A percentile compares a stretch with the other conserved stretches of the same genome.
phyloP scores from a whole-genome alignment of 2,888 invertebrate genomes.

The Eumerus sabulonum region DNA sequence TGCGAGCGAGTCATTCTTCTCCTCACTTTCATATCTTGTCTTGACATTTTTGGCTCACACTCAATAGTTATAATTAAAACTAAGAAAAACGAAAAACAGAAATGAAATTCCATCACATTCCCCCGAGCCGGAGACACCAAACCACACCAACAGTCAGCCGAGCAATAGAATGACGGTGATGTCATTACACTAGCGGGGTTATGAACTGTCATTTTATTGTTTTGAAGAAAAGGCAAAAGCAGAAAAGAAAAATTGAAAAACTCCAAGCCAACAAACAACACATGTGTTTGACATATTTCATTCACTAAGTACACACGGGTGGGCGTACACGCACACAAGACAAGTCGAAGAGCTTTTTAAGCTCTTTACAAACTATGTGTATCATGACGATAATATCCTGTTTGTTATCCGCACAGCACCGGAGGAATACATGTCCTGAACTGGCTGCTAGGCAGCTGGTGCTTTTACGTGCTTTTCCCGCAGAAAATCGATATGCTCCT shows the following conservation, averaged over 20 bases:
- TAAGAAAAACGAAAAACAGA: too few species aligned
- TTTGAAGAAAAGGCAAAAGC: constrained; percentile 17
- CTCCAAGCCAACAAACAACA: constrained; percentile 2
- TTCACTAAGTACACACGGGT: constrained; percentile 22
- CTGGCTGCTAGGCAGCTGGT: too few species aligned
- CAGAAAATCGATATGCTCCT: constrained; percentile 58
- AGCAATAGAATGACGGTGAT: constrained; percentile 36
- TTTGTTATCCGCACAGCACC: constrained; percentile 15
- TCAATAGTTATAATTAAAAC: constrained; percentile 46
- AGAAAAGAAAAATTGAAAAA: neutral
- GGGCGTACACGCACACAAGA: too few species aligned
- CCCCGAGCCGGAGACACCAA: neutral
- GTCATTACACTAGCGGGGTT: constrained; percentile 63
- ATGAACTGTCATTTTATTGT: constrained; percentile 62
- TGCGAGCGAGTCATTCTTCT: constrained; percentile 5
- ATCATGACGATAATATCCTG: constrained; percentile 46
- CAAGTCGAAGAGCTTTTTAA: constrained; percentile 41
- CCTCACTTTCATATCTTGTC: too few species aligned
- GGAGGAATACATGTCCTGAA: too few species aligned
- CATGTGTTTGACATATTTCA: constrained; percentile 59
- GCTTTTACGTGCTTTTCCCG: constrained; percentile 36
- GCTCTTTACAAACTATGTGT: constrained; percentile 38
- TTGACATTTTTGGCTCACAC: constrained; percentile 45
- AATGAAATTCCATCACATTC: too few species aligned
- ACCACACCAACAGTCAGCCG: constrained; percentile 17